Conservation (phyloP, 2,797 vertebrate species). For the Distichodus sexfasciatus region DNA sequence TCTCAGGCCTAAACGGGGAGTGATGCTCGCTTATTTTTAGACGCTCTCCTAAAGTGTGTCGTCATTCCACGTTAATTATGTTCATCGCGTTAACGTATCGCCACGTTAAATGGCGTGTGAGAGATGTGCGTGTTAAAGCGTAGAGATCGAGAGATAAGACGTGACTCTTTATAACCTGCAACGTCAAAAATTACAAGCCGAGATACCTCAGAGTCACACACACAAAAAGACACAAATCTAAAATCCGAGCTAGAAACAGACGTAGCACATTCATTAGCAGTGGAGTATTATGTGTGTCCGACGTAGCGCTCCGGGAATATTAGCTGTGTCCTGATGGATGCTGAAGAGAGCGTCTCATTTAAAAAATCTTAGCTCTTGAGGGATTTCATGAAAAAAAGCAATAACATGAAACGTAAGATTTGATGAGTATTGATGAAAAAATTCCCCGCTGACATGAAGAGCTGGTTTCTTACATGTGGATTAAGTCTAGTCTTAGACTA, state of each 20-base stretch:
- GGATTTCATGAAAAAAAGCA: conserved; percentile 58
- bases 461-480: no score
- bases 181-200: conserved; percentile 16
- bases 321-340: neutral
- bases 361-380: conserved; percentile 22
- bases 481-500: no score
- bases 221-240: neutral
- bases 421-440: conserved; percentile 22
- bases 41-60: neutral
- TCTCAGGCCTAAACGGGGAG: conserved; percentile 11
- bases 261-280: neutral
- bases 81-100: conserved; percentile 3
- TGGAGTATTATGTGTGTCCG: neutral
- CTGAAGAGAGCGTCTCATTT: neutral
- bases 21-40: conserved; percentile 18
- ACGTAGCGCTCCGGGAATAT: neutral
- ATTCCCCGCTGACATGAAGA: no score
- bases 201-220: conserved; percentile 43
- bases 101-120: neutral
- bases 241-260: neutral
- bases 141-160: conserved; percentile 5
- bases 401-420: conserved; percentile 59
- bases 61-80: conserved; percentile 14
- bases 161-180: conserved; percentile 6
- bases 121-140: neutral